Conservation (phyloP, 2,797 vertebrate species). For the Molothrus aeneus region DNA sequence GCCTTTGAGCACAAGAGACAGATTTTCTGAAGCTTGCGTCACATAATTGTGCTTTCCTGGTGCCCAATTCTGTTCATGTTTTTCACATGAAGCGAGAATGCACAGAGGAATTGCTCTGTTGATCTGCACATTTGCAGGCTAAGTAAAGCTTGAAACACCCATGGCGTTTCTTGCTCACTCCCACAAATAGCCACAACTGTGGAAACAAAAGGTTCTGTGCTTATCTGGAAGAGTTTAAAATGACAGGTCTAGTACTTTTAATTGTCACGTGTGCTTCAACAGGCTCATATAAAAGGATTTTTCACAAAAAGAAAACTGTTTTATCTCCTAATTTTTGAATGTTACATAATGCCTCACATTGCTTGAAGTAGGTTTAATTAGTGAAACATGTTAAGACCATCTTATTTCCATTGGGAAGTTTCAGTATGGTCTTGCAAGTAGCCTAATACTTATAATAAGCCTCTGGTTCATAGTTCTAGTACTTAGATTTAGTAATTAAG, state of each 20-base stretch:
- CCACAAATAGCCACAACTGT: neutral
- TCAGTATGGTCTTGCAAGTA: neutral
- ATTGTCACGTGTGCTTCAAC: neutral
- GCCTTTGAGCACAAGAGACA: neutral
- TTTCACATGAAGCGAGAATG: neutral
- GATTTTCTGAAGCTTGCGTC: neutral
- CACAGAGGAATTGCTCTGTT: neutral
- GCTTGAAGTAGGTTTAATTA: neutral
- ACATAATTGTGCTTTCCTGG: neutral
- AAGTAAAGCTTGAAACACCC: neutral
- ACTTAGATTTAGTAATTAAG: conserved; percentile 11
- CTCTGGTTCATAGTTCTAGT: neutral
- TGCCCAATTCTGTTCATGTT: neutral
- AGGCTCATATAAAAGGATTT: neutral
- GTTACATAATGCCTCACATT: neutral
- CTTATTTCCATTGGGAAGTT: neutral
- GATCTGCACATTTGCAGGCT: neutral
- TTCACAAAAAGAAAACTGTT: neutral
- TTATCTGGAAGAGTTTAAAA: neutral
- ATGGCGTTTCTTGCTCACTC: neutral
- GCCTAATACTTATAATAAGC: neutral
- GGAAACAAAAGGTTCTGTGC: neutral
- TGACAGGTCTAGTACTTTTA: neutral
- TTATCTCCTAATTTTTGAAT: neutral
- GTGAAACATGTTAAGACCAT: neutral